These are phyloP conservation scores for Miltochrista miniata DNA, from an alignment of 2,888 invertebrate genomes.

Conservation along the genomic window DNA sequence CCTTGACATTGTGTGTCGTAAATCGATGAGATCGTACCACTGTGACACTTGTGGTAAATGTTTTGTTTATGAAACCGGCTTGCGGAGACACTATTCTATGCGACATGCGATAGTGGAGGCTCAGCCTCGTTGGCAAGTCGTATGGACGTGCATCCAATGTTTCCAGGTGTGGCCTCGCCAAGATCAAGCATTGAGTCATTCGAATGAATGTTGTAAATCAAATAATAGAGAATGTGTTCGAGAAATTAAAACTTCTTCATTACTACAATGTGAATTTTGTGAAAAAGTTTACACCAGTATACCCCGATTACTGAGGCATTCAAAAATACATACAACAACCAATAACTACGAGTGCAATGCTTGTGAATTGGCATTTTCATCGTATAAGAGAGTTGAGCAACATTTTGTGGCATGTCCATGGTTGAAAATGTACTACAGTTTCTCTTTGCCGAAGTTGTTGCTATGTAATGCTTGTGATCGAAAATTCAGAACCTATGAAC, in stretches of 20 bases:
- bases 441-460: constrained; percentile 70
- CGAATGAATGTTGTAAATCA: constrained; percentile 59
- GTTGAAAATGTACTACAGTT: constrained; percentile 65
- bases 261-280: constrained; percentile 77
- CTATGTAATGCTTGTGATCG: constrained; percentile 77
- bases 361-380: constrained; percentile 63
- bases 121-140: constrained; percentile 73
- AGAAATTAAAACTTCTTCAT: constrained; percentile 74
- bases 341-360: constrained; percentile 87
- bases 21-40: constrained; percentile 61
- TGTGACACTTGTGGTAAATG: constrained; percentile 75
- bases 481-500: constrained; percentile 76
- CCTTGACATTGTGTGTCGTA: constrained; percentile 59
- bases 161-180: constrained; percentile 77
- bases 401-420: constrained; percentile 74
- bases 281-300: constrained; percentile 78
- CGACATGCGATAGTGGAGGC: constrained; percentile 59
- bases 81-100: constrained; percentile 68
- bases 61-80: constrained; percentile 76
- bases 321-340: constrained; percentile 83
- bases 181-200: constrained; percentile 65
- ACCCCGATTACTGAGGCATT: constrained; percentile 68
- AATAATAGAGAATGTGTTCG: constrained; percentile 55
- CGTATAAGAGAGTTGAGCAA: constrained; percentile 67
- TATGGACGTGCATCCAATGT: constrained; percentile 78